Conservation (phyloP, 2,888 invertebrate genomes). For the Meliscaeva auricollis region DNA sequence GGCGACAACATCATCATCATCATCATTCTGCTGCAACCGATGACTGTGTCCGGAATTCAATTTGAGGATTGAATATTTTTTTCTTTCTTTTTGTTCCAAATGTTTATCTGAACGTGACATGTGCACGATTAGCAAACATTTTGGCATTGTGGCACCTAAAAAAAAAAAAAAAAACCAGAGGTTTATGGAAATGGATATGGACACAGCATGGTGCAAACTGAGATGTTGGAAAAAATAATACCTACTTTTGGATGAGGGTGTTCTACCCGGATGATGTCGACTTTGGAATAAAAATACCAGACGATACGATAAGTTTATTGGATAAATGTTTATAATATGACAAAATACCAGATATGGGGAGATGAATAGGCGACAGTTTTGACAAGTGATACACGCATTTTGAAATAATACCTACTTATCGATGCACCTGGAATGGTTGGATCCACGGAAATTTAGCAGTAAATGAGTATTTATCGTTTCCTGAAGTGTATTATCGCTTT, state of each 20-base stretch:
- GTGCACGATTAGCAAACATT: conserved; percentile 67
- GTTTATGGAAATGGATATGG: conserved; percentile 12
- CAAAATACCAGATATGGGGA: background rate
- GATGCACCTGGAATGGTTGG: background rate
- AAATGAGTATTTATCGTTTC: no score
- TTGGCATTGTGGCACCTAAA: conserved; percentile 22
- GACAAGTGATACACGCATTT: background rate
- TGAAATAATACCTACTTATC: background rate
- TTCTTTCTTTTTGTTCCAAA: conserved; percentile 6
- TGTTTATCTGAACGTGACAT: conserved; percentile 68
- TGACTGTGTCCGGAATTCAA: conserved; percentile 30
- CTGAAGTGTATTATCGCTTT: no score
- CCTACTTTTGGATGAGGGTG: conserved; percentile 24
- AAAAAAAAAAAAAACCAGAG: background rate
- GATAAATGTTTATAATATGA: conserved; percentile 5
- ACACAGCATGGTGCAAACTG: conserved; percentile 46
- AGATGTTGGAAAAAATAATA: conserved; percentile 15
- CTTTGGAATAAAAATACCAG: background rate
- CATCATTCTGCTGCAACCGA: conserved; percentile 30
- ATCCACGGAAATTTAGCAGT: background rate
- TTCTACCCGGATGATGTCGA: conserved; percentile 18
- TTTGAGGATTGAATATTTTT: conserved; percentile 36
- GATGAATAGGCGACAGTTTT: background rate
- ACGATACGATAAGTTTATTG: conserved; percentile 18
- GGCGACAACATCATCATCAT: conserved; percentile 48